phyloP scores from a whole-genome alignment of 2,797 vertebrate genomes.

The Mionectes olivaceus region DNA sequence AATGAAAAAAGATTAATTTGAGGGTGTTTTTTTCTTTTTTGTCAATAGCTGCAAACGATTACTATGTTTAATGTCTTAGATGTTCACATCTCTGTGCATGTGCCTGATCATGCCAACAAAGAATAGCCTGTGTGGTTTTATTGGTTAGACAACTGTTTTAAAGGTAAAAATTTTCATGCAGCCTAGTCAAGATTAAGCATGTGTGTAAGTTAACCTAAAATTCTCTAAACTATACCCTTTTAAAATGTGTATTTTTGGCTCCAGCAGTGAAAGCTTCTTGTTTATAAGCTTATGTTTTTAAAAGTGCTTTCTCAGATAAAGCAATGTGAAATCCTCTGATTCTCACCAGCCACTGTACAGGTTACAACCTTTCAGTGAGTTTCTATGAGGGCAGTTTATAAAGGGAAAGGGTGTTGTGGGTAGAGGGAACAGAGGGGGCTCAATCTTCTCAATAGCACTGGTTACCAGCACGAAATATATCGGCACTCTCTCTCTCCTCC shows the following conservation, averaged over 20 bases:
- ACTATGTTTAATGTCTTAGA: background rate
- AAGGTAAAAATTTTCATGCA: conserved; percentile 52
- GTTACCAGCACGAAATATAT: background rate
- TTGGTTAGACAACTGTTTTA: conserved; percentile 11
- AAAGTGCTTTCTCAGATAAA: background rate
- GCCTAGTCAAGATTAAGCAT: conserved; percentile 25
- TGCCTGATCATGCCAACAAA: background rate
- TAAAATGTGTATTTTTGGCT: background rate
- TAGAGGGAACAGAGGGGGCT: background rate
- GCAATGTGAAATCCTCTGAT: background rate
- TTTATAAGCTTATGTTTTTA: background rate
- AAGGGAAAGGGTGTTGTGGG: background rate
- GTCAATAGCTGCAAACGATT: background rate
- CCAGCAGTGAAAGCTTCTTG: background rate
- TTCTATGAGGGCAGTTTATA: background rate
- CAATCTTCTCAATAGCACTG: background rate
- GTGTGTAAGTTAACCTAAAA: background rate
- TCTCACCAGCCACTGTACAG: background rate
- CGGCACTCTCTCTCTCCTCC: accelerated
- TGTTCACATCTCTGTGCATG: background rate
- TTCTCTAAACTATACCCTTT: background rate
- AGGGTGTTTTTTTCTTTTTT: background rate
- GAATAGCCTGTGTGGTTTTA: background rate
- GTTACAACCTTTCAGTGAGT: background rate
- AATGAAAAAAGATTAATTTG: background rate